Base-by-base conservation (phyloP, 2,113 vertebrate species). In the Amphilophus citrinellus region DNA sequence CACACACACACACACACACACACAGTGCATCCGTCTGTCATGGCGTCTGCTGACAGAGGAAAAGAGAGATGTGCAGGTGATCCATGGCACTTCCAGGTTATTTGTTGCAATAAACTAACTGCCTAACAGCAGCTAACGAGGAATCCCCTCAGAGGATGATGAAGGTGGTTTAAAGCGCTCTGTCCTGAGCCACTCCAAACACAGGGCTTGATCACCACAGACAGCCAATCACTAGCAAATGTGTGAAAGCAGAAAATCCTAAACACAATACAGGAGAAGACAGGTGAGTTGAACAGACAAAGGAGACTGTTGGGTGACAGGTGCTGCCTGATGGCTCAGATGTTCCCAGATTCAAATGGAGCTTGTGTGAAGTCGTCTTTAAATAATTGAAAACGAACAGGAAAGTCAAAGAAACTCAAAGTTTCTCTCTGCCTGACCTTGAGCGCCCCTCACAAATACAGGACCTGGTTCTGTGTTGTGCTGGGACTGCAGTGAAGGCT, bases 401-500 rank as follows among this genome's bases (percentile, higher is more conserved):
- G 5, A 84, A 87, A 83, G 73, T 85, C 58, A 84, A 89, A 75
- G 22, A 63, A 50, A n/a, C 37, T 77, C 27, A 62, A 56, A 89
- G 78, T 79, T 83, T 68, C 63, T 85, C 76, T 87, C 80, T 73
- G 2, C 7, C 56, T 90, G 90, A 92, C 93, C 91, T 93, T 90
- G 88, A 87, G 47, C 3, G 5, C 32, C 47, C 62, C 65, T 53
- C 84, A 75, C 60, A 78, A 24, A 66, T 61, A 47, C 32, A 91
- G 44, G 80, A 84, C 39, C 80, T 78, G 75, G 35, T 85, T 84
- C 75, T 90, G 85, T 88, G 75, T 85, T 88, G 88, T 92, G 87
- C 84, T 80, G 86, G 86, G 88, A 90, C 90, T 89, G 90, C 90
- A 94, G 91, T 90, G 87, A 93, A 90, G 94, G 87, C 87, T 90